These are phyloP conservation scores for Eumaeus atala DNA, from an alignment of 1,140 invertebrate genomes.

Conservation along the genomic window DNA sequence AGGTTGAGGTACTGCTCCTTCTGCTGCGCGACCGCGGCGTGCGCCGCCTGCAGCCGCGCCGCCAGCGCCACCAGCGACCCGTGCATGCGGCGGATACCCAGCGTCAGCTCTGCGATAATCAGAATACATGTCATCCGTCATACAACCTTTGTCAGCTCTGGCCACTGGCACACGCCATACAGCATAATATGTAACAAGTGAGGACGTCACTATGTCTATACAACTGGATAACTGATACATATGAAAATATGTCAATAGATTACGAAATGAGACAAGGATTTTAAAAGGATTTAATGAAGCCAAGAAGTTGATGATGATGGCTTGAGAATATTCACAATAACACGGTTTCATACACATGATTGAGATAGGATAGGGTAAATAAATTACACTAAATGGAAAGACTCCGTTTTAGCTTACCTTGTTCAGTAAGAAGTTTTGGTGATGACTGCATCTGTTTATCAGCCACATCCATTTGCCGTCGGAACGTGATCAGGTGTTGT, in stretches of 20 bases:
- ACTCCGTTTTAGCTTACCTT: slow-evolving; percentile 38
- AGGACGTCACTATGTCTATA: too few relatives aligned
- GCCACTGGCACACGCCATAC: too few relatives aligned
- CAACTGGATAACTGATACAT: too few relatives aligned
- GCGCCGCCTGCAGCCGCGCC: slow-evolving; percentile 86
- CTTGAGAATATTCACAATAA: too few relatives aligned
- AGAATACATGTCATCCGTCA: slow-evolving; percentile 14
- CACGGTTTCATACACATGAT: too few relatives aligned
- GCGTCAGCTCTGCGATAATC: slow-evolving; percentile 77
- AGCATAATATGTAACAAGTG: too few relatives aligned
- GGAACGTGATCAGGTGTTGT: slow-evolving; percentile 53
- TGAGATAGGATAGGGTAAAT: not conserved
- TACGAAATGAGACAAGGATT: too few relatives aligned
- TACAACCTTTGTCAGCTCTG: too few relatives aligned
- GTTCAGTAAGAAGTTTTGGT: slow-evolving; percentile 62
- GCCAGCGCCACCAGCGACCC: slow-evolving; percentile 90
- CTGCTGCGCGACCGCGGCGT: slow-evolving; percentile 83
- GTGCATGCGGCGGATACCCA: slow-evolving; percentile 85
- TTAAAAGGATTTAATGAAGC: too few relatives aligned
- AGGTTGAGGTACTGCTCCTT: slow-evolving; percentile 90
- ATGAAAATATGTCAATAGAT: too few relatives aligned
- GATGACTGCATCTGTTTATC: slow-evolving; percentile 64
- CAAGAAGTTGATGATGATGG: too few relatives aligned
- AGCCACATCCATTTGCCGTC: slow-evolving; percentile 64
- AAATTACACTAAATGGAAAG: not conserved